Conservation (phyloP, 1,140 invertebrate species). For the Neomicropteryx cornuta region DNA sequence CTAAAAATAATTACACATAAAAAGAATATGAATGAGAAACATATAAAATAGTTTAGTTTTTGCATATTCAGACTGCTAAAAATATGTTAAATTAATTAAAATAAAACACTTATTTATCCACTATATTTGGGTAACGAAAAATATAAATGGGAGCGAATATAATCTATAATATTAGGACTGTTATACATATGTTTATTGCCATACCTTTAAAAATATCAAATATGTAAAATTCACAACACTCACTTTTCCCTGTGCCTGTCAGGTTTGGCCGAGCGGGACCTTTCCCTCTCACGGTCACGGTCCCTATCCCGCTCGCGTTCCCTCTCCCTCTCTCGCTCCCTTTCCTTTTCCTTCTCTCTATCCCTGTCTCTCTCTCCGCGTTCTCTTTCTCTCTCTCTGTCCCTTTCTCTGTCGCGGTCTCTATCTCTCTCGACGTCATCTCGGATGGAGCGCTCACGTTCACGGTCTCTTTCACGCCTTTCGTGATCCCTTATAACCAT, state of each 20-base stretch:
- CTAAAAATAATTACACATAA: too few relatives aligned
- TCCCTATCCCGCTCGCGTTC: constrained; percentile 25
- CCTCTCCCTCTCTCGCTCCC: constrained; percentile 20
- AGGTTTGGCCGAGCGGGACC: constrained; percentile 35
- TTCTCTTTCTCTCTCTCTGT: constrained; percentile 15
- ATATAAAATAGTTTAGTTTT: too few relatives aligned
- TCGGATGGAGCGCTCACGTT: constrained; percentile 21
- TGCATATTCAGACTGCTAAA: too few relatives aligned
- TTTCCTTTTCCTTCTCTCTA: constrained; percentile 19
- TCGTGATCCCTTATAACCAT: constrained; percentile 12
- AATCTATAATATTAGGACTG: too few relatives aligned
- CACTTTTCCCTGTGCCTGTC: constrained; percentile 22
- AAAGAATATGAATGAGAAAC: too few relatives aligned
- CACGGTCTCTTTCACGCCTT: constrained; percentile 11
- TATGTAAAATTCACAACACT: too few relatives aligned
- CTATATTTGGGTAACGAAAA: too few relatives aligned
- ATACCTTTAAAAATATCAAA: too few relatives aligned
- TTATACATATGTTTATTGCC: too few relatives aligned
- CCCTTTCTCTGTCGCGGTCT: constrained; percentile 21
- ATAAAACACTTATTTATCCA: too few relatives aligned
- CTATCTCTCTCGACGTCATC: constrained; percentile 24
- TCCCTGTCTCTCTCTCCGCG: constrained; percentile 26
- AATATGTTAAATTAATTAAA: too few relatives aligned
- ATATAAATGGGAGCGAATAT: too few relatives aligned
- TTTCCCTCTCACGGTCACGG: constrained; percentile 29